Evolutionary conservation across 2,797 vertebrate genomes (phyloP), one percentile per base, ranked within the genome.

Genomic region (Fringilla coelebs): DNA sequence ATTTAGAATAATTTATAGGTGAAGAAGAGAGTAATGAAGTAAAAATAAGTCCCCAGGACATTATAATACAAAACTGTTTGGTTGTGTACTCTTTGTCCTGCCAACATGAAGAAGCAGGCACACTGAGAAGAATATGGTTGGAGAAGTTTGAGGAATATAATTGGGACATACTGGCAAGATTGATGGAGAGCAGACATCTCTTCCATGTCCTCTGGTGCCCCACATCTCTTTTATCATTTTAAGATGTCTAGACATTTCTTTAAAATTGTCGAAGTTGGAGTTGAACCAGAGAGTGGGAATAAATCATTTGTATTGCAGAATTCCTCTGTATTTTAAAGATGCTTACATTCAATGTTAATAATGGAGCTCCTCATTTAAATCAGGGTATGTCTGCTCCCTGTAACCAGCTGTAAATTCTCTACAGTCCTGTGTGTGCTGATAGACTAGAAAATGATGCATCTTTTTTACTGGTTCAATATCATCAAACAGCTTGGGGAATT

Each of bases 391-490:
- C 85, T 91, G 70, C 54, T 85, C n/a, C 57, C 60, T 71, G 54
- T 51, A 92, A 71, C 32, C 60, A 83, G 66, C 28, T 24, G 34
- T 81, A 94, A 93, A 94, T 89, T 93, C 58, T 92, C 70, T 57
- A 10, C 40, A 75, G 87, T 45, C 51, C 29, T 88, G 12, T 41
- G 55, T 89, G 62, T 92, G 68, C 73, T 93, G 70, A 60, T 51
- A 61, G 38, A 51, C 78, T 92, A 57, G 71, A 90, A 76, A 68
- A 81, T 45, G 10, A 65, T 78, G 45, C 36, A 45, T 92, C 51
- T 78, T 68, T 70, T 88, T 92, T 92, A 71, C 83, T 88, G 63
- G 58, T 89, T 90, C 67, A 58, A 4, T 89, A 71, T 73, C 32
- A 83, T 81, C 32, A 70, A 52, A 66, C 58, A 78, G 24, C 73